A percentile compares a stretch with the other conserved stretches of the same genome.
Evolutionary conservation across 2,888 invertebrate genomes (phyloP).

Genomic region (Oeneis ivallda): DNA sequence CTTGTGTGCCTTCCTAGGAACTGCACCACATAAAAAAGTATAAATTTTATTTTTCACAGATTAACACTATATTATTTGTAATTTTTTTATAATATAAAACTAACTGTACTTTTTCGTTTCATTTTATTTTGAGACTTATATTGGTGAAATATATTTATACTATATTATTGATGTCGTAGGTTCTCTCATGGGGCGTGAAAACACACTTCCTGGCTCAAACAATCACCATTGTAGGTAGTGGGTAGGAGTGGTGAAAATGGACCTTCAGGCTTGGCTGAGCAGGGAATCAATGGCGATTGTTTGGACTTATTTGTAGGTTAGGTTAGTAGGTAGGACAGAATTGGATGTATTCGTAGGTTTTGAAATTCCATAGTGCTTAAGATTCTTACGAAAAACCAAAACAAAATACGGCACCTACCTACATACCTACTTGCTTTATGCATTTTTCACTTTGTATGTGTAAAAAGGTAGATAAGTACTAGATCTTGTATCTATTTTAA

Average conservation of each 20-base stretch:
- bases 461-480: no score
- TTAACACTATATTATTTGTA: no score
- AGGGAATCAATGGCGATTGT: conserved; percentile 75
- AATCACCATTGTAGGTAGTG: conserved; percentile 66
- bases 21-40: no score
- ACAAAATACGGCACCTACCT: neutral
- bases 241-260: conserved; percentile 66
- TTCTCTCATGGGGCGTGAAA: conserved; percentile 64
- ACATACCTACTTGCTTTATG: no score
- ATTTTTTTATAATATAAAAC: no score
- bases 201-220: conserved; percentile 74
- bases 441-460: neutral
- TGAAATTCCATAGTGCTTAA: conserved; percentile 9
- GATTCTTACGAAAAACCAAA: neutral
- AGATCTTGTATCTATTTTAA: no score
- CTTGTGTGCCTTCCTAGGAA: no score
- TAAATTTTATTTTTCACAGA: no score
- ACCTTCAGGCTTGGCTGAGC: conserved; percentile 76
- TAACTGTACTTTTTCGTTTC: neutral
- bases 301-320: conserved; percentile 35
- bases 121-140: neutral
- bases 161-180: conserved; percentile 48
- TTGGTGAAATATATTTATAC: conserved; percentile 44
- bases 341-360: conserved; percentile 1
- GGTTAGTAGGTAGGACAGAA: no score